A percentile compares a stretch with the other conserved stretches of the same genome.
Conservation (phyloP, 1,140 invertebrate genomes). For the Caenorhabditis remanei region DNA sequence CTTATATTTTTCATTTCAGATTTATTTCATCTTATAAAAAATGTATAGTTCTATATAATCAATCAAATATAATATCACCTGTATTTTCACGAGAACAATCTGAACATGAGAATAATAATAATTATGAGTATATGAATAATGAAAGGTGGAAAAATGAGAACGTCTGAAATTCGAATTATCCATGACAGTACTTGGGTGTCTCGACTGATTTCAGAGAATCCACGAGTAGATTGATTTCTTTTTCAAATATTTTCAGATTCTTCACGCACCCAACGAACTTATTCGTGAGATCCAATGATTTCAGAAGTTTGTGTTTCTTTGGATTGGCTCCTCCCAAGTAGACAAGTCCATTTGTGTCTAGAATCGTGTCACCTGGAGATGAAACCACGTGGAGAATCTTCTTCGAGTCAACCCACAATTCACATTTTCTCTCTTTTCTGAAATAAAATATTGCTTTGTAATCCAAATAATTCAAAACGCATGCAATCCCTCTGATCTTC, state of each 20-base stretch:
- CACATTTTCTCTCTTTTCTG: constrained; percentile 52
- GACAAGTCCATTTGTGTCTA: constrained; percentile 59
- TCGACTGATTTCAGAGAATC: constrained; percentile 19
- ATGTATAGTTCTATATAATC: neutral
- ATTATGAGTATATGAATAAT: neutral
- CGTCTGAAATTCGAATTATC: neutral
- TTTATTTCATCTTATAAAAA: constrained; percentile 11
- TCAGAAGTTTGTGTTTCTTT: constrained; percentile 32
- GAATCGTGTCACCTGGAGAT: constrained; percentile 55
- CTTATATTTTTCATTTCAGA: neutral
- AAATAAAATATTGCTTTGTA: neutral
- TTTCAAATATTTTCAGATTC: constrained; percentile 12
- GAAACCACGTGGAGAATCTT: constrained; percentile 44
- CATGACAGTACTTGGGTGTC: constrained; percentile 38
- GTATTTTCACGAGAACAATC: constrained; percentile 38
- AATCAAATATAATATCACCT: constrained; percentile 18
- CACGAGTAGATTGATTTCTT: neutral
- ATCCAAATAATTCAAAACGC: neutral
- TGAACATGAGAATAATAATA: neutral
- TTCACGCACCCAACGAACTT: constrained; percentile 25
- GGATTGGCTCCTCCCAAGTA: constrained; percentile 57
- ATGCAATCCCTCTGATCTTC: neutral
- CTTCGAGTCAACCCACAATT: constrained; percentile 51
- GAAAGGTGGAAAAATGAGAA: neutral
- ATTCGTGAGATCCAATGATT: constrained; percentile 1